A percentile compares a stretch with the other conserved stretches of the same genome.
phyloP scores from a whole-genome alignment of 2,888 invertebrate species.

The Lepas anatifera region DNA sequence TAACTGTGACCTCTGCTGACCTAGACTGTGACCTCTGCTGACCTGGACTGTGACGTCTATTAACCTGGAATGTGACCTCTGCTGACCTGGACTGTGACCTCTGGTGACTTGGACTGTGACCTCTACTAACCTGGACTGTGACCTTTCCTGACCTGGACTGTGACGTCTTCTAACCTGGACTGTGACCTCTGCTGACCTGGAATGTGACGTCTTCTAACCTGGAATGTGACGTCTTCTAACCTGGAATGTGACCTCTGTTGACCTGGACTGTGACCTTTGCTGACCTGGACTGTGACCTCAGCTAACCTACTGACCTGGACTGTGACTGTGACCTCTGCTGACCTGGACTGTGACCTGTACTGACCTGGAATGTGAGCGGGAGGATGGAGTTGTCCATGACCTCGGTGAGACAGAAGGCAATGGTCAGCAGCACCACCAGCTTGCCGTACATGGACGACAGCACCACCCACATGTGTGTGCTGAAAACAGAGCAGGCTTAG shows the following conservation, averaged over 20 bases:
- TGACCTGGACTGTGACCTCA: too few species aligned
- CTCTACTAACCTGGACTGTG: slow-evolving; percentile 38
- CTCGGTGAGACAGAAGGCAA: slow-evolving; percentile 42
- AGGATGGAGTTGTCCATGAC: slow-evolving; percentile 43
- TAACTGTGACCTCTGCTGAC: not conserved
- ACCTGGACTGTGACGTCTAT: slow-evolving; percentile 44
- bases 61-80: too few species aligned
- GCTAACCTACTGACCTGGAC: not conserved
- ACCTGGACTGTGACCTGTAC: slow-evolving; percentile 15
- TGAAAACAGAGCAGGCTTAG: slow-evolving; percentile 29
- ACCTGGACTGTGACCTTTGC: too few species aligned
- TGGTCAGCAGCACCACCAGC: slow-evolving; percentile 39
- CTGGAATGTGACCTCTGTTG: too few species aligned
- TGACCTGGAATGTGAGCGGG: slow-evolving; percentile 41
- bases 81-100: not conserved
- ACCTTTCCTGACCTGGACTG: too few species aligned
- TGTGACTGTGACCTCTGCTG: not conserved
- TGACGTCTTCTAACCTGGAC: not conserved
- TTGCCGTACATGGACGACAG: slow-evolving; percentile 43
- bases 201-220: slow-evolving; percentile 34
- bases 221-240: too few species aligned
- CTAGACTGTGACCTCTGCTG: slow-evolving; percentile 25
- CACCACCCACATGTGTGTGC: slow-evolving; percentile 41
- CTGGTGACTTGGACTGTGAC: not conserved
- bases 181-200: not conserved